Evolutionary conservation across 2,797 vertebrate species (phyloP).

Genomic region (Peromyscus melanophrys): DNA sequence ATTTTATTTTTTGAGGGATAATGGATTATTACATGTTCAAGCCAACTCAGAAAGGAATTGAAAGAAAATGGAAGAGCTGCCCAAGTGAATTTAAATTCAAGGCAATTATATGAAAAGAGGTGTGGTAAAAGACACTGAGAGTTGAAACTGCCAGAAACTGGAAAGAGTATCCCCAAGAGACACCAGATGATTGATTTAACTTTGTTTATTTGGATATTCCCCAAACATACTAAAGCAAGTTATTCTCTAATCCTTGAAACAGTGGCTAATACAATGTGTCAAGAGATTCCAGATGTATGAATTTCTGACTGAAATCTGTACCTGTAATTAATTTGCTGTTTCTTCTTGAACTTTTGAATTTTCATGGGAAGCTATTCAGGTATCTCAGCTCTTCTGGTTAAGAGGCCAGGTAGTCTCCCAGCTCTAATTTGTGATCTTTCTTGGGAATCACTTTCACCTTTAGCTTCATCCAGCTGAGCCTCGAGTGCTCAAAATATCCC

Average conservation of each 20-base stretch:
- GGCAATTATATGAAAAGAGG: fast-evolving
- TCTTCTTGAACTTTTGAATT: neutral
- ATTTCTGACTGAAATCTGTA: neutral
- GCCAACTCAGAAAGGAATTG: fast-evolving
- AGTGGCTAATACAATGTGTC: neutral
- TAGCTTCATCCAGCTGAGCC: neutral
- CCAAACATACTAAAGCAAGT: neutral
- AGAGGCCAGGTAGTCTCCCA: neutral
- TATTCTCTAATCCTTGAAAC: neutral
- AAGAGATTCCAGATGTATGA: neutral
- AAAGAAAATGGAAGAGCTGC: fast-evolving
- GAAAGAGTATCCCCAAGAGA: neutral
- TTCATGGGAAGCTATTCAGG: neutral
- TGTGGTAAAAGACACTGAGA: neutral
- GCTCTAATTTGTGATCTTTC: neutral
- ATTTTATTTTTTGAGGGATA: neutral
- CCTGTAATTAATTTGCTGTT: neutral
- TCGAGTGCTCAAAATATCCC: neutral
- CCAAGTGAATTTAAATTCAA: neutral
- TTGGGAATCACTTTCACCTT: too few species aligned
- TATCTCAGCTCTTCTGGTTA: neutral
- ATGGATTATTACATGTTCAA: neutral
- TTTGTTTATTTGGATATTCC: neutral
- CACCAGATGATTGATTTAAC: fast-evolving
- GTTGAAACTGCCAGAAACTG: too few species aligned